Conservation (phyloP, 2,797 vertebrate genomes). For the Ctenopoma kingsleyae region DNA sequence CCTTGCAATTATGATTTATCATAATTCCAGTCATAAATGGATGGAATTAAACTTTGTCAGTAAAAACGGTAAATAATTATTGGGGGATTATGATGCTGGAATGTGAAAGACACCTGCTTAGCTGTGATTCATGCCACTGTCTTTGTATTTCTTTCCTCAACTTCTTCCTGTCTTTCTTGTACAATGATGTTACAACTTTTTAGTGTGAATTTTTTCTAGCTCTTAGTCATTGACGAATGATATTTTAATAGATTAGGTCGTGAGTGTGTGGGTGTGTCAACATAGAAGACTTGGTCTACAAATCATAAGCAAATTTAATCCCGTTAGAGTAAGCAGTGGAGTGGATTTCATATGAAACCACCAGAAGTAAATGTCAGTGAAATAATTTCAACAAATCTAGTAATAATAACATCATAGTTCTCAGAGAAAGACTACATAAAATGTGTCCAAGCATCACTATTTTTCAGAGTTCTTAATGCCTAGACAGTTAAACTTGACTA, state of each 20-base stretch:
- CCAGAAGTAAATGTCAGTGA: slow-evolving; percentile 1
- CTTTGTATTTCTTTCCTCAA: slow-evolving; percentile 1
- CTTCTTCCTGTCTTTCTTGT: slow-evolving; percentile 20
- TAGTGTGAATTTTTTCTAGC: background rate
- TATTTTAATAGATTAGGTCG: slow-evolving; percentile 8
- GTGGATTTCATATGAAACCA: background rate
- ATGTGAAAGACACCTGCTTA: slow-evolving; percentile 46
- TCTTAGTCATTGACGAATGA: background rate
- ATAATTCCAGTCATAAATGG: slow-evolving; percentile 58
- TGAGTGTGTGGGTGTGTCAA: background rate
- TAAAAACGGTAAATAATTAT: slow-evolving; percentile 72
- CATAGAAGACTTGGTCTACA: slow-evolving; percentile 4
- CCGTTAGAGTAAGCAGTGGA: background rate
- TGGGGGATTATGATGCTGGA: slow-evolving; percentile 58
- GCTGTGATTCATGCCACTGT: slow-evolving; percentile 29
- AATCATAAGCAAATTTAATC: slow-evolving; percentile 6
- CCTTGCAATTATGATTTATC: slow-evolving; percentile 73
- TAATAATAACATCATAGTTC: background rate
- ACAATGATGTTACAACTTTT: background rate
- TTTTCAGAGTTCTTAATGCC: background rate
- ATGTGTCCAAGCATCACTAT: too few relatives aligned
- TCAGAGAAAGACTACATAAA: background rate
- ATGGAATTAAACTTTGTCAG: slow-evolving; percentile 60
- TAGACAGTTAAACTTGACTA: background rate
- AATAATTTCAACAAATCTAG: background rate